These are phyloP conservation scores for Drosophila malerkotliana DNA, from an alignment of 1,140 invertebrate species.

Conservation along the genomic window DNA sequence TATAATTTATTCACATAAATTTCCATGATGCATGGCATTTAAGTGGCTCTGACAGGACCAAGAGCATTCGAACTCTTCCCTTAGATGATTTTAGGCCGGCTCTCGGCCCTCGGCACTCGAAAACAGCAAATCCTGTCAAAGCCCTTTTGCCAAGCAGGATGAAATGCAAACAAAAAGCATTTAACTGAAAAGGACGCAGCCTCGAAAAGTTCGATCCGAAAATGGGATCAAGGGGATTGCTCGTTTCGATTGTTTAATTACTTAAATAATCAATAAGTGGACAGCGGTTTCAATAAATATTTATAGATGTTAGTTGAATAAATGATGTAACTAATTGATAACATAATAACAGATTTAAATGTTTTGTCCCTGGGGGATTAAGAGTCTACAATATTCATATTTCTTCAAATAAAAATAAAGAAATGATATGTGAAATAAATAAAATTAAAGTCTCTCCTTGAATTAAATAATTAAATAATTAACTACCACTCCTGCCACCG, in stretches of 20 bases:
- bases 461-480: background rate
- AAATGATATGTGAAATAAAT: background rate
- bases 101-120: background rate
- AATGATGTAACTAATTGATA: too few species aligned
- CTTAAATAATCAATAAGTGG: constrained; percentile 34
- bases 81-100: constrained; percentile 36
- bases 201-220: constrained; percentile 37
- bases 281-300: background rate
- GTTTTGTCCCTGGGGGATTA: too few species aligned
- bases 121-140: constrained; percentile 20
- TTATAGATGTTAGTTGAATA: background rate
- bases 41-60: constrained; percentile 62
- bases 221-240: constrained; percentile 44
- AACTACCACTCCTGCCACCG: constrained; percentile 11
- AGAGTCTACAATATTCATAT: background rate
- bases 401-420: background rate
- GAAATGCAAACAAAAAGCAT: constrained; percentile 9
- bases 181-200: constrained; percentile 34
- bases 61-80: constrained; percentile 35
- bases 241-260: constrained; percentile 43
- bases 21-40: constrained; percentile 75
- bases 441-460: background rate
- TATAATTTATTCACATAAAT: constrained; percentile 78
- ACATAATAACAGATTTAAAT: too few species aligned
- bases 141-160: constrained; percentile 11